Percentiles rank a stretch among this genome's conserved stretches.
Evolutionary conservation across 2,113 vertebrate genomes (phyloP).

Genomic region (Phycodurus eques): DNA sequence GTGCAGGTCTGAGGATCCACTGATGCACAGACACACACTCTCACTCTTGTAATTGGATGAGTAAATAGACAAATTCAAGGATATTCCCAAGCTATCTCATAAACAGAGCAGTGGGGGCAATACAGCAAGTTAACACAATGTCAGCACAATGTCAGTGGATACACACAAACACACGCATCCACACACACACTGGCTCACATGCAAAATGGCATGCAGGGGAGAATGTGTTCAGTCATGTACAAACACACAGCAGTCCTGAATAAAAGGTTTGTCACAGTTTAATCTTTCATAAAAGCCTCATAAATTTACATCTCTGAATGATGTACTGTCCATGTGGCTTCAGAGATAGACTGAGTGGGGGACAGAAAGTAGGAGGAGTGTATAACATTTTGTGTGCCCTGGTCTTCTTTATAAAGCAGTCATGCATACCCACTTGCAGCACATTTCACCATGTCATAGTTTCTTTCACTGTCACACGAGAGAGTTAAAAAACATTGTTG

Average conservation of each 20-base stretch:
- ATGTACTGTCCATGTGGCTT: constrained; percentile 20
- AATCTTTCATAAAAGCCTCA: constrained; percentile 49
- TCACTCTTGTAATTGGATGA: constrained; percentile 45
- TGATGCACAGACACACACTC: constrained; percentile 27
- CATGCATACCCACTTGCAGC: constrained; percentile 18
- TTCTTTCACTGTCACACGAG: constrained; percentile 3
- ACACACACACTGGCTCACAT: constrained; percentile 2
- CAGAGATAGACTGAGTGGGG: constrained; percentile 17
- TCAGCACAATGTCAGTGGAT: constrained; percentile 51
- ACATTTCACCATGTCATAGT: constrained; percentile 18
- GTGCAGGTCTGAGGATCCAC: constrained; percentile 50
- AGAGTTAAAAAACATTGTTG: not conserved
- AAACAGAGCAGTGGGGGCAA: constrained; percentile 46
- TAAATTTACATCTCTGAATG: constrained; percentile 39
- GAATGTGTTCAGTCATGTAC: constrained; percentile 4
- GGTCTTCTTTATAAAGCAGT: constrained; percentile 37
- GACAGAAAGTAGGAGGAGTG: not conserved
- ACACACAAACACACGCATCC: constrained; percentile 1
- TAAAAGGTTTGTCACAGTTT: constrained; percentile 23
- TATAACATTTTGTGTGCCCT: constrained; percentile 28
- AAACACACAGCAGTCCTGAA: constrained; percentile 11
- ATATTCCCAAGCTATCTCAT: constrained; percentile 51
- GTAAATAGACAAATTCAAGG: constrained; percentile 52
- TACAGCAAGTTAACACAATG: constrained; percentile 52
- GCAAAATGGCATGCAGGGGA: constrained; percentile 7